Base-by-base conservation (phyloP, 2,113 vertebrate species). In the Caranx ignobilis region DNA sequence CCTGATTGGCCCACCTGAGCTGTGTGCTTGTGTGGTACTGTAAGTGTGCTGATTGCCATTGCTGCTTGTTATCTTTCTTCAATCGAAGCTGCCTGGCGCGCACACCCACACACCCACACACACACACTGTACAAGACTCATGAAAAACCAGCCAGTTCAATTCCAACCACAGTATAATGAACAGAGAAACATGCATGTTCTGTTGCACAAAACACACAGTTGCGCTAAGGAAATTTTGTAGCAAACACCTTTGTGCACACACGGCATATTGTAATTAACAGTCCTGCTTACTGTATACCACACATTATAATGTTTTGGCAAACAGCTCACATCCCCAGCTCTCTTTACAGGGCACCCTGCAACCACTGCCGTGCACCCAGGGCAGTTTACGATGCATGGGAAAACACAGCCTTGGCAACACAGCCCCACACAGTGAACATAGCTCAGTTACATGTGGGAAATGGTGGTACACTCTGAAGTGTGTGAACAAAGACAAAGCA, bases 321-420 rank as follows among this genome's bases (percentile, higher is more conserved):
- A 57, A 79, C 35, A 75, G 2, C 79, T 71, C 55, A 60, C 3
- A 48, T 77, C 83, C 79, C 85, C 56, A 1, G 18, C 55, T 78
- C 77, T 74, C 82, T 89, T 92, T 87, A 87, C 62, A n/a, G 55
- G 75, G 73, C 75, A 68, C 79, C 71, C 75, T 68, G 19, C 39
- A 34, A 79, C 73, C 65, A 34, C 48, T 41, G 64, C 72, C 82
- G 73, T 73, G 73, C 78, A 61, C 72, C 35, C 59, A 77, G 86
- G 78, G 63, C 62, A 64, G 59, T 91, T 90, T 89, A 88, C 50
- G 63, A 77, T 87, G 72, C 82, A 41, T 85, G 82, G 80, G 80
- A 85, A 88, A 90, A 75, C 19, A 6, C 59, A 57, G 66, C 31
- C 56, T 76, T 86, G 72, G 83, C 81, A 68, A 39, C 5, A 32